These are phyloP conservation scores for Catharus minimus DNA, from an alignment of 2,113 vertebrate genomes.

Conservation along the genomic window DNA sequence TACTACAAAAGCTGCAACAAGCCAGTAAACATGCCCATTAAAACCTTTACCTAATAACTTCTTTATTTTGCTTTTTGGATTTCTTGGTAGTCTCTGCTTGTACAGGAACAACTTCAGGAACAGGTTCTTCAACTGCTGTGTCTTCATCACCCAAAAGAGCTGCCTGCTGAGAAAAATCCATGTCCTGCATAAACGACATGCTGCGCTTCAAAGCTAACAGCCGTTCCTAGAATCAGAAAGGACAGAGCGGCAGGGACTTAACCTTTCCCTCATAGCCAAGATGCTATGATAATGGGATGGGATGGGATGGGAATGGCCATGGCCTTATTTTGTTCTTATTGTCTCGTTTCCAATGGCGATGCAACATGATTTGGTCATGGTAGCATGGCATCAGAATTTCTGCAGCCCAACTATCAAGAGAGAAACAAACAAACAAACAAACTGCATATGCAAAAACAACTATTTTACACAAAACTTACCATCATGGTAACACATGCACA, in stretches of 20 bases:
- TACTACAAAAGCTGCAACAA: background rate
- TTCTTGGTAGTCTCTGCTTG: constrained; percentile 92
- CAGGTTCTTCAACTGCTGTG: constrained; percentile 82
- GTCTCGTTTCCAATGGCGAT: constrained; percentile 53
- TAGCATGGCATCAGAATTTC: constrained; percentile 58
- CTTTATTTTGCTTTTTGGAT: constrained; percentile 93
- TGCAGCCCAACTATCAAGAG: constrained; percentile 52
- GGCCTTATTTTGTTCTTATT: constrained; percentile 69
- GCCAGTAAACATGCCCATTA: background rate
- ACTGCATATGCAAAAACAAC: constrained; percentile 29
- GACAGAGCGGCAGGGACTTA: constrained; percentile 80
- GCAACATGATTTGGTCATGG: constrained; percentile 60
- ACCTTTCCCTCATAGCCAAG: constrained; percentile 78
- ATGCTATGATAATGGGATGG: constrained; percentile 74
- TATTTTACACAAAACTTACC: constrained; percentile 26
- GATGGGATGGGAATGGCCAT: constrained; percentile 72
- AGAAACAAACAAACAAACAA: constrained; percentile 62
- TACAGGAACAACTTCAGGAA: constrained; percentile 85
- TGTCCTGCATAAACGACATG: constrained; percentile 99
- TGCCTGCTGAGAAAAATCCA: constrained; percentile 99
- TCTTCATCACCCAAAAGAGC: constrained; percentile 95
- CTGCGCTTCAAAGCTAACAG: constrained; percentile 98
- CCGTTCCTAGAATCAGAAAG: constrained; percentile 90
- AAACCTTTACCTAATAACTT: constrained; percentile 85
- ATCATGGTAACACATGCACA: background rate